These are phyloP conservation scores for Enteromius argenteus DNA, from an alignment of 2,797 vertebrate species.

Conservation along the genomic window DNA sequence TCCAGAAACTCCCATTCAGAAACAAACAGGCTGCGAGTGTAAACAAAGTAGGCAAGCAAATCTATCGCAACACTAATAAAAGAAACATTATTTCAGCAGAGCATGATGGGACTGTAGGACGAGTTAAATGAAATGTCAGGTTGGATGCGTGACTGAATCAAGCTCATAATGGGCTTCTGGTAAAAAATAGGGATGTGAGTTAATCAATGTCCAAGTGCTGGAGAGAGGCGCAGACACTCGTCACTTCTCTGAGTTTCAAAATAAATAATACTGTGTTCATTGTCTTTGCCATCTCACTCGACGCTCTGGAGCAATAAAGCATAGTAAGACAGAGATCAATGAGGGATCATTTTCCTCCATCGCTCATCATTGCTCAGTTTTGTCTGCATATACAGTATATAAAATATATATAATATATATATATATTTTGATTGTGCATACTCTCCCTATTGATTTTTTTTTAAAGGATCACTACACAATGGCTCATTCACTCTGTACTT, in stretches of 20 bases:
- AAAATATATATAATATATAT: not conserved
- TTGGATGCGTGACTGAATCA: not conserved
- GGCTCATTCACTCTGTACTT: slow-evolving; percentile 12
- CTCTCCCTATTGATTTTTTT: slow-evolving; percentile 30
- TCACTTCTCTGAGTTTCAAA: slow-evolving; percentile 15
- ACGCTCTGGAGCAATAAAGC: slow-evolving; percentile 22
- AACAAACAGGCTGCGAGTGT: too few relatives aligned
- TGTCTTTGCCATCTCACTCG: slow-evolving; percentile 36
- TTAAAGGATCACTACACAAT: slow-evolving; percentile 7
- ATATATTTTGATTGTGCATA: slow-evolving; percentile 57
- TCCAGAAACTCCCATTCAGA: not conserved
- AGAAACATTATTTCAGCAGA: not conserved
- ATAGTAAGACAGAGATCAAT: slow-evolving; percentile 44
- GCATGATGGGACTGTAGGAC: not conserved
- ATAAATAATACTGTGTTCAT: slow-evolving; percentile 23
- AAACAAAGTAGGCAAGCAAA: slow-evolving; percentile 14
- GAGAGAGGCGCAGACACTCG: not conserved
- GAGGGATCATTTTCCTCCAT: slow-evolving; percentile 50
- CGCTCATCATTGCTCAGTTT: slow-evolving; percentile 35
- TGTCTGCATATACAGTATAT: not conserved
- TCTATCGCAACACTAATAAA: not conserved
- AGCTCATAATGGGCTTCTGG: slow-evolving; percentile 23
- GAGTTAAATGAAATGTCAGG: slow-evolving; percentile 13
- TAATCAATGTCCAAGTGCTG: slow-evolving; percentile 31
- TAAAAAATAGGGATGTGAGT: slow-evolving; percentile 14